phyloP scores from a whole-genome alignment of 2,797 vertebrate genomes.

The Oophaga sylvatica region DNA sequence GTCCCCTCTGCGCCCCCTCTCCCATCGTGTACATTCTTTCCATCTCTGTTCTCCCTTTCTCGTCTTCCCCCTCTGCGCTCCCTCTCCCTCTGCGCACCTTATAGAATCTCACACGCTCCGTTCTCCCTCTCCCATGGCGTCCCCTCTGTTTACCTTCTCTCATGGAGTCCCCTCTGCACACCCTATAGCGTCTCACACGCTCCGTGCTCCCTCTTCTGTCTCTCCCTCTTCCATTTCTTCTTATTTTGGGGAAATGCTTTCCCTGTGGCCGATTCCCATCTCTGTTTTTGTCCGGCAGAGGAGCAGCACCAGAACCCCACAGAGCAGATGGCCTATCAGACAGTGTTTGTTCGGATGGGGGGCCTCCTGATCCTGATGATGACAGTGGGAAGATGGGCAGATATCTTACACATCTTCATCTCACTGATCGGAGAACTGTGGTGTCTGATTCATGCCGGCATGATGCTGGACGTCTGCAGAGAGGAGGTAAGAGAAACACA shows the following conservation, averaged over 20 bases:
- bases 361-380: slow-evolving; percentile 89
- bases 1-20: too few relatives aligned
- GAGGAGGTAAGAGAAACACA: slow-evolving; percentile 73
- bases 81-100: too few relatives aligned
- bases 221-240: too few relatives aligned
- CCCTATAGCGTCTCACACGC: too few relatives aligned
- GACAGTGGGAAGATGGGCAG: slow-evolving; percentile 87
- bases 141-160: too few relatives aligned
- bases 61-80: too few relatives aligned
- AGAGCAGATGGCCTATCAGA: slow-evolving; percentile 73
- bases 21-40: too few relatives aligned
- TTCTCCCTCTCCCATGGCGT: too few relatives aligned
- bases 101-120: too few relatives aligned
- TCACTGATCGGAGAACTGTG: slow-evolving; percentile 87
- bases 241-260: background rate
- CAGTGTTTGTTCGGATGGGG: slow-evolving; percentile 84
- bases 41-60: too few relatives aligned
- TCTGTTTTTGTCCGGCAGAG: slow-evolving; percentile 71
- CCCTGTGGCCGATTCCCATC: background rate
- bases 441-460: slow-evolving; percentile 77
- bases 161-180: too few relatives aligned
- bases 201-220: too few relatives aligned
- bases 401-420: slow-evolving; percentile 83
- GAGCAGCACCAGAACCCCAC: slow-evolving; percentile 75
- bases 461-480: slow-evolving; percentile 77